Evolutionary conservation across 2,888 invertebrate genomes (phyloP), one percentile per base, ranked within the genome.

Genomic region (Rhingia rostrata): DNA sequence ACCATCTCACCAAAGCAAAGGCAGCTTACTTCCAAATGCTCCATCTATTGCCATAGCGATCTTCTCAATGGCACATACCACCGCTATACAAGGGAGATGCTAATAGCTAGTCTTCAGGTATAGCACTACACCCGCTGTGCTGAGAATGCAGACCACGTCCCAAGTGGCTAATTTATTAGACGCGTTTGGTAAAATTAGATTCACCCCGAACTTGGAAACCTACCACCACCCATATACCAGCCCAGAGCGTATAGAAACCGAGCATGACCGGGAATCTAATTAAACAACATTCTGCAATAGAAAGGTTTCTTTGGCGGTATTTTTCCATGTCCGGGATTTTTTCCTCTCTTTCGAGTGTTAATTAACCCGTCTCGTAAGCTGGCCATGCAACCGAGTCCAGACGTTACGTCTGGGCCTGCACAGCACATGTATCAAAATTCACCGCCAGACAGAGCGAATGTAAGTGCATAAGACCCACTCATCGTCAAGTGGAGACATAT

Each of bases 101-200:
- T 77, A 77, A 77, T 69, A 67, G 51, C 35, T 33, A 61, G 67
- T 53, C 66, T 60, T 51, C 61, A 61, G 67, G 66, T 66, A 58
- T 6, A 56, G 12, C 14, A 9, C 7, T 12, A 10, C 32, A 7
- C 37, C 49, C 5, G 30, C 39, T 30, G 12, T n/a, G 22, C 9
- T 45, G 4, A n/a, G n/a, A 6, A 82, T 72, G 64, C 66, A 75
- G 70, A 77, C 72, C 82, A 77, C 82, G 82, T 77, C 49, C 66
- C 6, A 45, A 64, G 64, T 53, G 66, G 82, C 77, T 82, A 77
- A 82, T 77, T 82, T 77, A 82, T 77, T 77, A 77, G 60, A 72
- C 82, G 70, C 77, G 70, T 54, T 49, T 66, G 35, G 14, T 33
- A 37, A 82, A 82, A 82, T 70, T 75, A 77, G 81, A 66, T 82